Evolutionary conservation across 2,797 vertebrate genomes (phyloP), one percentile per base, ranked within the genome.

Genomic region (Cyclopterus lumpus): DNA sequence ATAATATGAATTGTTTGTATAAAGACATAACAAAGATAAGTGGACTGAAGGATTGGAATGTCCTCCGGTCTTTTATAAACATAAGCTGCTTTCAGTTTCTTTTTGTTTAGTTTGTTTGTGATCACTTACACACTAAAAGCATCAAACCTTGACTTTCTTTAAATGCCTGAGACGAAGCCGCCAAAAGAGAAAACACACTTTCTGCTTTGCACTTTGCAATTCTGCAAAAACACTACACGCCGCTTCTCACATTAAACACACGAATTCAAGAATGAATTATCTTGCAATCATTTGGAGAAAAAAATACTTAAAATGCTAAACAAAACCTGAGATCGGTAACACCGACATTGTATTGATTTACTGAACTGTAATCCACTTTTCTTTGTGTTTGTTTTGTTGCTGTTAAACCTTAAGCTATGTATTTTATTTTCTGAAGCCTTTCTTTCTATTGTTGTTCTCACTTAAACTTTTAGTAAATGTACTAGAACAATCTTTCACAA

Each of bases 51-150:
- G 66, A 32, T 0, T 49, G 75, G 75, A 91, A 89, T 80, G 68
- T 65, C 14, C 8, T 80, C 53, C 73, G 67, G 46, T 79, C 55
- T 73, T n/a, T 71, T 65, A 62, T 63, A 71, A 87, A 88, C 67
- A 82, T 14, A 68, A 80, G 71, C 82, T 54, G 83, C 61, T 76
- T 75, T 72, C 5, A 44, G 20, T n/a, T n/a, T 22, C 0, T 49
- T 48, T 24, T 7, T 12, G 20, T 49, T 49, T 20, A 4, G 38
- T 11, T 40, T 8, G 40, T 40, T 40, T 40, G 3, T 38, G 36
- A 11, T 11, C 11, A 11, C n/a, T 22, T 22, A 4, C 3, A 49
- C 48, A 49, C 9, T 49, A 49, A 22, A 53, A 53, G 51, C 51
- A 53, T 26, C 22, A 53, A 26, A 53, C 22, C 12, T 26, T 15